Conservation (phyloP, 2,888 invertebrate species). For the Herminia tarsipennalis region DNA sequence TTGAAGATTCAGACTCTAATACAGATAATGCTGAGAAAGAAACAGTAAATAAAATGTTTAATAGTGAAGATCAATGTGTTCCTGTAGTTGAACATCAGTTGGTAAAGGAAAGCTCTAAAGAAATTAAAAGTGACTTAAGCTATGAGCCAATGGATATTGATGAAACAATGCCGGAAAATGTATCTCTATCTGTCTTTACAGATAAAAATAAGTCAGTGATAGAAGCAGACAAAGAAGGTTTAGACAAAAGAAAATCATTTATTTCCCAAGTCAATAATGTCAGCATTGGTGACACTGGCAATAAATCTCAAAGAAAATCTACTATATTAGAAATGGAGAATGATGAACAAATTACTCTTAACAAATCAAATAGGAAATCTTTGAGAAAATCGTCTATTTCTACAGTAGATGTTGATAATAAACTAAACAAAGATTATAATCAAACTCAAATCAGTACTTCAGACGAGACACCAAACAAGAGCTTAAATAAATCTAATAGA, state of each 20-base stretch:
- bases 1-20: constrained; percentile 72
- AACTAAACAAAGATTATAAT: background rate
- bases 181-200: constrained; percentile 49
- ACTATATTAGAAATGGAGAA: background rate
- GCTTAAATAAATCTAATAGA: constrained; percentile 22
- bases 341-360: constrained; percentile 15
- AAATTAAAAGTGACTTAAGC: constrained; percentile 45
- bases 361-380: constrained; percentile 11
- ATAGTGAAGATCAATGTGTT: constrained; percentile 71
- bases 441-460: background rate
- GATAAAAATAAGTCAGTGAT: constrained; percentile 34
- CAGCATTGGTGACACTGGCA: constrained; percentile 21
- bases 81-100: constrained; percentile 58
- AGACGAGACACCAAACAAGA: no score
- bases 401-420: background rate
- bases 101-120: constrained; percentile 25
- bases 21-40: constrained; percentile 42
- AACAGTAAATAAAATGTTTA: constrained; percentile 34
- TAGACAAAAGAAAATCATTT: constrained; percentile 39
- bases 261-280: constrained; percentile 25
- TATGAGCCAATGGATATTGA: constrained; percentile 82
- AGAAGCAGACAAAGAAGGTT: constrained; percentile 6
- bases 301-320: constrained; percentile 10
- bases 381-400: background rate
- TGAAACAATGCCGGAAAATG: constrained; percentile 69